Conservation (phyloP, 2,888 invertebrate genomes). For the Neelides folsomi region DNA sequence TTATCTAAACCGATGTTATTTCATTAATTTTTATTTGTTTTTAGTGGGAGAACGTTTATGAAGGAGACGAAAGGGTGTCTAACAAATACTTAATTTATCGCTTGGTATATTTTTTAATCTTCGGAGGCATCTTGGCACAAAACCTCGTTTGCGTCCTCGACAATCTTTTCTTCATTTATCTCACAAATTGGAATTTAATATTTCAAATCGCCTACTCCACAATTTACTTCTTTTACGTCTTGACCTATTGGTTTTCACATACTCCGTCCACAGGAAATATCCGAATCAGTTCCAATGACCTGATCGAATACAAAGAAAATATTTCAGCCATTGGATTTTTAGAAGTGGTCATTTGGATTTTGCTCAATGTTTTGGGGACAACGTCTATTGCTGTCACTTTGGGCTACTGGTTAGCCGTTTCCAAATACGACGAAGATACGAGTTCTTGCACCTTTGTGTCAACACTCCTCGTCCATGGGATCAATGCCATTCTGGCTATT, state of each 20-base stretch:
- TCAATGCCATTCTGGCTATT: slow-evolving; percentile 9
- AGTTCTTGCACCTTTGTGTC: not conserved
- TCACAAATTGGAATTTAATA: slow-evolving; percentile 6
- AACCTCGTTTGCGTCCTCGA: not conserved
- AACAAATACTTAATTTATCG: slow-evolving; percentile 2
- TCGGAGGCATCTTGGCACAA: not conserved
- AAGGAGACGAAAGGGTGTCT: slow-evolving; percentile 4
- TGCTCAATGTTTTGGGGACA: slow-evolving; percentile 3
- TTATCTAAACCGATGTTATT: too few relatives aligned
- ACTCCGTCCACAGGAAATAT: not conserved
- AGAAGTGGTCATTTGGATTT: slow-evolving; percentile 7
- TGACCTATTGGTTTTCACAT: not conserved
- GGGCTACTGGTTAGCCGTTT: slow-evolving; percentile 10
- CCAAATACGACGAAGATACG: not conserved
- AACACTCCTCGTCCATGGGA: slow-evolving; percentile 7
- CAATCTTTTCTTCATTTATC: not conserved
- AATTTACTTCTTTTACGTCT: not conserved
- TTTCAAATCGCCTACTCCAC: slow-evolving; percentile 3
- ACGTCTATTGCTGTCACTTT: slow-evolving; percentile 5
- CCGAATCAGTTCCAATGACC: not conserved
- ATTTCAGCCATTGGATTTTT: not conserved
- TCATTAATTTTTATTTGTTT: too few relatives aligned
- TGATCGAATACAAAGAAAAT: not conserved
- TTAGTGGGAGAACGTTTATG: slow-evolving; percentile 8
- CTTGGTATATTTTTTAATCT: slow-evolving; percentile 2